phyloP scores from a whole-genome alignment of 1,140 invertebrate genomes.

The Lasaia peninsularis region DNA sequence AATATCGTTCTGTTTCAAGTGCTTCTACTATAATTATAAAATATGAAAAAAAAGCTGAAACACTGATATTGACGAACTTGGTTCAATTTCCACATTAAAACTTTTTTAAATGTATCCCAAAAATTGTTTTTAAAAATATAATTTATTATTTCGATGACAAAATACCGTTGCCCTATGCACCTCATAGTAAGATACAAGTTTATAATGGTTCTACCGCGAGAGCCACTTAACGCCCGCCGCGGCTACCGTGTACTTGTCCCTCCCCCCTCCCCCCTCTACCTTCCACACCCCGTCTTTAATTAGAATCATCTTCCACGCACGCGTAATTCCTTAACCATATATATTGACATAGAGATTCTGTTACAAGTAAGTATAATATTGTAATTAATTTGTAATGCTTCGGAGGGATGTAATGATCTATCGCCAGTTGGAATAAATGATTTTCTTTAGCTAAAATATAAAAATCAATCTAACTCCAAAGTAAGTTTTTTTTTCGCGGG shows the following conservation, averaged over 20 bases:
- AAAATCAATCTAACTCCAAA: too few species aligned
- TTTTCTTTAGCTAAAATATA: too few species aligned
- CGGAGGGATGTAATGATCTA: background rate
- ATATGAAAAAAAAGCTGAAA: too few species aligned
- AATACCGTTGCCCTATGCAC: slow-evolving; percentile 34
- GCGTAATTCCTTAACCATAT: background rate
- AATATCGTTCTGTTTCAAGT: too few species aligned
- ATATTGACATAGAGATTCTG: background rate
- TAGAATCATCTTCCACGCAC: slow-evolving; percentile 34
- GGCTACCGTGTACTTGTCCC: slow-evolving; percentile 51
- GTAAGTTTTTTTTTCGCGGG: too few species aligned
- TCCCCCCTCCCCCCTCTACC: slow-evolving; percentile 22
- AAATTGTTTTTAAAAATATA: too few species aligned
- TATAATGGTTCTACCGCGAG: slow-evolving; percentile 70
- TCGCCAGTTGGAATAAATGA: too few species aligned
- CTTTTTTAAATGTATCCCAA: too few species aligned
- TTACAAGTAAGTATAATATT: background rate
- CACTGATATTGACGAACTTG: too few species aligned
- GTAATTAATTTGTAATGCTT: too few species aligned
- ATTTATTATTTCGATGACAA: background rate
- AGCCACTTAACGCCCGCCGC: slow-evolving; percentile 62
- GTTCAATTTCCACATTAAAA: too few species aligned
- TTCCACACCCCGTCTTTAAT: slow-evolving; percentile 39
- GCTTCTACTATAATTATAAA: too few species aligned
- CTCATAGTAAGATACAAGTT: slow-evolving; percentile 60